A percentile compares a stretch with the other conserved stretches of the same genome.
phyloP scores from a whole-genome alignment of 2,797 vertebrate genomes.

The Uromys caudimaculatus region DNA sequence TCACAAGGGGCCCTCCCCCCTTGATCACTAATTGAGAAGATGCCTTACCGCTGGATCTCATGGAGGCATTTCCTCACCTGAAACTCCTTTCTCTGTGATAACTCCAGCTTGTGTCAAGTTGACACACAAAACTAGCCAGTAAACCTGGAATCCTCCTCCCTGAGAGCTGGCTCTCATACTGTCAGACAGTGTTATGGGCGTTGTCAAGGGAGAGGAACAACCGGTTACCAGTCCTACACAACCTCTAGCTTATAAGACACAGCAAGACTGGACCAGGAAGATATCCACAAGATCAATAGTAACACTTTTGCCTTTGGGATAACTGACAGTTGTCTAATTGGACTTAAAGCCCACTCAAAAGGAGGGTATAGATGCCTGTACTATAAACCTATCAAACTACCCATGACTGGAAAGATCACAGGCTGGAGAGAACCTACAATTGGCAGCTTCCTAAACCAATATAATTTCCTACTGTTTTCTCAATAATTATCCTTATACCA shows the following conservation, averaged over 20 bases:
- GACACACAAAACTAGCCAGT: too few species aligned
- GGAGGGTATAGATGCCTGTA: not conserved
- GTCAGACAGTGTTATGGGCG: not conserved
- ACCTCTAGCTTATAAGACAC: not conserved
- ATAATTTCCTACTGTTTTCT: not conserved
- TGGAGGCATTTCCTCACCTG: too few species aligned
- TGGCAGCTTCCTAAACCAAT: not conserved
- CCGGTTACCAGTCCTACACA: not conserved
- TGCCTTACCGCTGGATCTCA: too few species aligned
- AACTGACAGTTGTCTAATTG: not conserved
- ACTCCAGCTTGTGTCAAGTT: too few species aligned
- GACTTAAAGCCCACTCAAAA: not conserved
- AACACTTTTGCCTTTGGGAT: not conserved
- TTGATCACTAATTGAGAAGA: too few species aligned
- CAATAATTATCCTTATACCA: not conserved
- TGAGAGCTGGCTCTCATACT: not conserved
- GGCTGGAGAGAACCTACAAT: not conserved
- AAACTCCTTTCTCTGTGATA: too few species aligned
- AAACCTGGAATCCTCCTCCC: too few species aligned
- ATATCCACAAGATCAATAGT: not conserved
- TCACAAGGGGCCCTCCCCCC: too few species aligned
- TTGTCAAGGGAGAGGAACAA: not conserved
- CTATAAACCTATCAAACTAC: not conserved
- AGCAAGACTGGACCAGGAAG: too few species aligned
- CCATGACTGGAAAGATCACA: not conserved